Evolutionary conservation across 2,113 vertebrate species (phyloP), one percentile per base, ranked within the genome.

Genomic region (Corythaeola cristata): DNA sequence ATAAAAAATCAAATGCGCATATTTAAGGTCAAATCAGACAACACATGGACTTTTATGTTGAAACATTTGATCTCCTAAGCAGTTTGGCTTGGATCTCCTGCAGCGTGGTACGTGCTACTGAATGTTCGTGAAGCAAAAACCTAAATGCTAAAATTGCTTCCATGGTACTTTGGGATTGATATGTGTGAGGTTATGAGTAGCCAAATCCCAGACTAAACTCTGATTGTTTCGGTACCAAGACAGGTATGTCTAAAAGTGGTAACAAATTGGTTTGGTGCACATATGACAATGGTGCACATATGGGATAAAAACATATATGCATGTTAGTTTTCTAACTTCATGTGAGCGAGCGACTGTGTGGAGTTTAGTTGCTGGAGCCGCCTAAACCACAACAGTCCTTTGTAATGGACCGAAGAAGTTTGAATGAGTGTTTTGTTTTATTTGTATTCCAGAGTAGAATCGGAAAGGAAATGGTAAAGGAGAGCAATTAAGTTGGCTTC

Each of bases 261-360:
- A 5, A 22, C 5, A 60, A 44, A 12, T 8, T 45, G 32, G 17
- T n/a, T 14, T 75, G 50, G 33, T 59, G 22, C 16, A 24, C 0
- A 0, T 35, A 2, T 21, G 35, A 18, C 28, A 24, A 7, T 6
- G 13, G 5, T 81, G 28, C 23, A 37, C 3, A 5, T 12, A 14
- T 20, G 17, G 7, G 17, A 27, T 24, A 12, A 2, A 44, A 16
- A 50, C 8, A 4, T 15, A n/a, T 35, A 18, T 8, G 6, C 50
- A 44, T 58, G 11, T 11, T 37, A 17, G 8, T 27, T 44, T 33
- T 66, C 3, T 6, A 3, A 30, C 28, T 67, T 64, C 8, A 12
- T 33, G 12, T n/a, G 26, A 32, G 12, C 5, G 39, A 39, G 39
- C 39, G 39, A 11, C 39, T 39, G 39, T 39, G 39, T 39, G 39